Percentiles rank a stretch among this genome's conserved stretches.
phyloP scores from a whole-genome alignment of 2,888 invertebrate species.

The Diplazon laetatorius region DNA sequence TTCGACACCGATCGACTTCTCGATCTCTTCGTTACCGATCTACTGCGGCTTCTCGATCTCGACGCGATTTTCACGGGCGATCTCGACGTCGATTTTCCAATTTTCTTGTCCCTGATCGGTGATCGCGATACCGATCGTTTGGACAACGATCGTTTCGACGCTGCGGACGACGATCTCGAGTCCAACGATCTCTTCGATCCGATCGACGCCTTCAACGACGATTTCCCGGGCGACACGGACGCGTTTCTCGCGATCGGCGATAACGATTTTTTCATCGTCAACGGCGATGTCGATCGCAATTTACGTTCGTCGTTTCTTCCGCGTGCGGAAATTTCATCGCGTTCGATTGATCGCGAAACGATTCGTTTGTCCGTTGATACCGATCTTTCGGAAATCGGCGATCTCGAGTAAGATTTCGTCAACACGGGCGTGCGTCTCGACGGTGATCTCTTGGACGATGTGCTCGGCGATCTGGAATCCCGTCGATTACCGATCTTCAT shows the following conservation, averaged over 20 bases:
- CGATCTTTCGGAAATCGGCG: conserved; percentile 75
- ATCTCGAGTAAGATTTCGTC: conserved; percentile 72
- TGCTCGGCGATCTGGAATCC: conserved; percentile 54
- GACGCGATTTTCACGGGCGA: conserved; percentile 70
- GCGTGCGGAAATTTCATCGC: conserved; percentile 53
- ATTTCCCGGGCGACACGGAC: conserved; percentile 67
- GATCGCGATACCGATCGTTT: conserved; percentile 71
- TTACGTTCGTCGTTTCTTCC: conserved; percentile 67
- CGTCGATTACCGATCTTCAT: conserved; percentile 30
- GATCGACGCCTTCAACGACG: conserved; percentile 62
- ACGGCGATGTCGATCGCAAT: conserved; percentile 66
- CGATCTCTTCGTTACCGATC: conserved; percentile 69
- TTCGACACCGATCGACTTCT: conserved; percentile 74
- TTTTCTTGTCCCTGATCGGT: conserved; percentile 69
- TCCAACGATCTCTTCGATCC: conserved; percentile 66
- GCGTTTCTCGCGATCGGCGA: conserved; percentile 63
- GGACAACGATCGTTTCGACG: conserved; percentile 75
- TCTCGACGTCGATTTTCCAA: conserved; percentile 67
- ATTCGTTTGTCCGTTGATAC: conserved; percentile 67
- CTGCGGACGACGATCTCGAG: conserved; percentile 74
- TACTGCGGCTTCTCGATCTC: conserved; percentile 69
- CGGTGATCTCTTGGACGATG: conserved; percentile 68
- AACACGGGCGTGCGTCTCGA: conserved; percentile 68
- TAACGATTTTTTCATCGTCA: conserved; percentile 69
- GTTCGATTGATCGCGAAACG: conserved; percentile 73